Base-by-base conservation (phyloP, 1,140 invertebrate species). In the Aporrectodea caliginosa region DNA sequence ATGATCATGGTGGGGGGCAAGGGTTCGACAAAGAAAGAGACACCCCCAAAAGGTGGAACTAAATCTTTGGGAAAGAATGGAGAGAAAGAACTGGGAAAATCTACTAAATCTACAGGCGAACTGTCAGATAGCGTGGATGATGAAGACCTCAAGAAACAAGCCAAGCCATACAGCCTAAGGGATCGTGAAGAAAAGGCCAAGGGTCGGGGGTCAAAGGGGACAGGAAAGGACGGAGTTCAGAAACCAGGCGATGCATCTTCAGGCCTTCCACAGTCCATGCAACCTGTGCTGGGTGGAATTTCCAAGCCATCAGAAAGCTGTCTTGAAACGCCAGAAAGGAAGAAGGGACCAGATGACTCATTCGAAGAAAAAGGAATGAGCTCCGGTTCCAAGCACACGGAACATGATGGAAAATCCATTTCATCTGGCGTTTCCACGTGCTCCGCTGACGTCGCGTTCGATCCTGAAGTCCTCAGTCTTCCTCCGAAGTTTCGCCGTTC, bases 401-500 rank as follows among this genome's bases (percentile, higher is more conserved):
- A 58, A 58, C 43, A 58, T n/a, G 75, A 76, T 35, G 43, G 75
- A 35, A 76, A 76, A 35, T 76, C 75, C 2, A 58, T 35, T 29
- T 76, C 75, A 0, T 74, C 73, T 1, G 73, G 73, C 6, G 30
- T 74, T n/a, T 76, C 75, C 22, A 76, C 33, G 0, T 76, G 75
- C 75, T 76, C 75, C 0, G 75, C 32, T 16, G 75, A 76, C 31
- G 35, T 76, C 16, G 33, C 75, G 16, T 35, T 58, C 43, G 35
- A 43, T 12, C 33, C 33, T 1, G 33, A 43, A 1, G 29, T 29
- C 1, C 43, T 58, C 33, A 76, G 34, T 16, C 35, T 76, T 0
- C 75, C 34, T 34, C 75, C 75, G 16, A 76, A 76, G 31, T 76
- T 76, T 29, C 75, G 75, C 2, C 75, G 43, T 31, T 27, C 75